A percentile compares a stretch with the other conserved stretches of the same genome.
phyloP scores from a whole-genome alignment of 2,888 invertebrate species.

The Eudemis profundana region DNA sequence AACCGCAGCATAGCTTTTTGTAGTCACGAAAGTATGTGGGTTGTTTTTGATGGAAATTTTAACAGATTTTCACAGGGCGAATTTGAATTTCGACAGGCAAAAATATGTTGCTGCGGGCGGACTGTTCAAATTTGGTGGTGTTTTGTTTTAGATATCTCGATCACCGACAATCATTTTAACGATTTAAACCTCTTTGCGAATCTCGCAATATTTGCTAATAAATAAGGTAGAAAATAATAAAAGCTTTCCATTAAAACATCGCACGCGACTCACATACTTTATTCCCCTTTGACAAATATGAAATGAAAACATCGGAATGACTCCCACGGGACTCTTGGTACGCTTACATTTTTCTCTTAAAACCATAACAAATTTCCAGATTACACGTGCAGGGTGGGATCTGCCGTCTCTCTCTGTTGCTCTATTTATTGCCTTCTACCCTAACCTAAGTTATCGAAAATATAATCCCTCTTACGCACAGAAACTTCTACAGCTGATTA shows the following conservation, averaged over 20 bases:
- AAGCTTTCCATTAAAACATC: slow-evolving; percentile 28
- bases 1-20: slow-evolving; percentile 39
- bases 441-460: slow-evolving; percentile 82
- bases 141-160: neutral
- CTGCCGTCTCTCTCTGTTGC: slow-evolving; percentile 70
- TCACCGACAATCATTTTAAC: neutral
- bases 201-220: slow-evolving; percentile 4
- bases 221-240: slow-evolving; percentile 17
- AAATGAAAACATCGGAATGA: slow-evolving; percentile 64
- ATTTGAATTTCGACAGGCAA: slow-evolving; percentile 32
- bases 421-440: slow-evolving; percentile 80
- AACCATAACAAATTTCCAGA: slow-evolving; percentile 83
- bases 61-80: slow-evolving; percentile 27
- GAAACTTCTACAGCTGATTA: slow-evolving; percentile 82
- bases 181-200: neutral
- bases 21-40: slow-evolving; percentile 42
- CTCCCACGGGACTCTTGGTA: slow-evolving; percentile 65
- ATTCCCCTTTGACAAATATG: slow-evolving; percentile 43
- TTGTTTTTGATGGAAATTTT: slow-evolving; percentile 38
- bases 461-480: slow-evolving; percentile 82
- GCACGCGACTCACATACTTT: slow-evolving; percentile 32
- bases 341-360: slow-evolving; percentile 72
- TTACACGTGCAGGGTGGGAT: slow-evolving; percentile 66
- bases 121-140: neutral
- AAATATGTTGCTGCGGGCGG: slow-evolving; percentile 10